Conservation (phyloP, 37 sponge, comb jelly and placozoan genomes). For the Amphimedon queenslandica region DNA sequence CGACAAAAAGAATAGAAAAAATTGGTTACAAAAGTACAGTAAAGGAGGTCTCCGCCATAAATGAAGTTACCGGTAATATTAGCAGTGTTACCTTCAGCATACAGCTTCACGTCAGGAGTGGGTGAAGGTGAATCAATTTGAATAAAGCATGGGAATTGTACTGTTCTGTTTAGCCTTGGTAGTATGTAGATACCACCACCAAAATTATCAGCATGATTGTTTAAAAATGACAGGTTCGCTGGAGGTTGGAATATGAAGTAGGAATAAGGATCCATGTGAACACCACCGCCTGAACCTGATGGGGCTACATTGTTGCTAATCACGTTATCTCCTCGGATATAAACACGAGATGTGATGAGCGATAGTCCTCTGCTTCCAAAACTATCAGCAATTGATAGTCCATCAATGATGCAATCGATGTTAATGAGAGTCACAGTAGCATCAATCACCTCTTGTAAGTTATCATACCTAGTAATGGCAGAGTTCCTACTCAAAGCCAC, state of each 20-base stretch:
- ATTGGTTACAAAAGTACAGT: not conserved
- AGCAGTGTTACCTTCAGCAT: not conserved
- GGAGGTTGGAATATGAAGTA: not conserved
- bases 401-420: no score
- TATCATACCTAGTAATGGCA: no score
- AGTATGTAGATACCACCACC: constrained; percentile 1
- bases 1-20: not conserved
- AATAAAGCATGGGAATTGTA: not conserved
- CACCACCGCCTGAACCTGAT: no score
- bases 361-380: no score
- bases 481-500: no score
- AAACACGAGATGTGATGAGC: no score
- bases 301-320: no score
- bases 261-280: no score
- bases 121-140: not conserved
- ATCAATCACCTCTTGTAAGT: no score
- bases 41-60: not conserved
- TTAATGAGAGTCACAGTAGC: no score
- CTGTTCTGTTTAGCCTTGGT: not conserved
- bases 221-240: not conserved
- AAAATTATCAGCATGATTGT: not conserved
- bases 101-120: not conserved
- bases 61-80: not conserved
- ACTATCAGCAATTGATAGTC: no score
- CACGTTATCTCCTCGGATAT: no score